Conservation (phyloP, 2,888 invertebrate species). For the Mythimna impura region DNA sequence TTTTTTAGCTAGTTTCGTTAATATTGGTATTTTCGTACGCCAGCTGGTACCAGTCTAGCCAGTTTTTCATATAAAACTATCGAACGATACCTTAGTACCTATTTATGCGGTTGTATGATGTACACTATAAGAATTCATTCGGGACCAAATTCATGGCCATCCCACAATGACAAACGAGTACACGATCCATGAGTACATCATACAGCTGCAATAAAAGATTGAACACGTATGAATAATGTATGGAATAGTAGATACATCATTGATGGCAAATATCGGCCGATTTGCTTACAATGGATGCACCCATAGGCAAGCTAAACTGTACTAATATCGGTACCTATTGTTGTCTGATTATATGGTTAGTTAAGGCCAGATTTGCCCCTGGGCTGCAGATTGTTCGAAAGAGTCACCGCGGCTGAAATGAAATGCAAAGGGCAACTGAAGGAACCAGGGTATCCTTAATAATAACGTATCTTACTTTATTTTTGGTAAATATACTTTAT, state of each 20-base stretch:
- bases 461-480: too few species aligned
- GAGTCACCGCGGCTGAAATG: too few species aligned
- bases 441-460: too few species aligned
- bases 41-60: too few species aligned
- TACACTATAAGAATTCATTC: slow-evolving; percentile 8
- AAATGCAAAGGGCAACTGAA: too few species aligned
- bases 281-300: slow-evolving; percentile 79
- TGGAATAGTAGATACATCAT: slow-evolving; percentile 61
- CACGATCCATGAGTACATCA: slow-evolving; percentile 50
- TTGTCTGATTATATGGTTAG: slow-evolving; percentile 26
- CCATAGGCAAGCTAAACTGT: slow-evolving; percentile 42
- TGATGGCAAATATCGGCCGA: slow-evolving; percentile 70
- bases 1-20: too few species aligned
- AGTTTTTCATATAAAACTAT: background rate
- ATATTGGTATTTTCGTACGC: too few species aligned
- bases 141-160: slow-evolving; percentile 45
- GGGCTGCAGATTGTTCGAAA: too few species aligned
- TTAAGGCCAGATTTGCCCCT: slow-evolving; percentile 13
- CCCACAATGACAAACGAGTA: slow-evolving; percentile 45
- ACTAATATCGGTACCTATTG: slow-evolving; percentile 36
- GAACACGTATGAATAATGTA: slow-evolving; percentile 78
- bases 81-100: background rate
- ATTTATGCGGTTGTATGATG: background rate
- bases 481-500: too few species aligned
- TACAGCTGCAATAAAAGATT: slow-evolving; percentile 65